Conservation (phyloP, 2,888 invertebrate species). For the Megastigmus dorsalis region DNA sequence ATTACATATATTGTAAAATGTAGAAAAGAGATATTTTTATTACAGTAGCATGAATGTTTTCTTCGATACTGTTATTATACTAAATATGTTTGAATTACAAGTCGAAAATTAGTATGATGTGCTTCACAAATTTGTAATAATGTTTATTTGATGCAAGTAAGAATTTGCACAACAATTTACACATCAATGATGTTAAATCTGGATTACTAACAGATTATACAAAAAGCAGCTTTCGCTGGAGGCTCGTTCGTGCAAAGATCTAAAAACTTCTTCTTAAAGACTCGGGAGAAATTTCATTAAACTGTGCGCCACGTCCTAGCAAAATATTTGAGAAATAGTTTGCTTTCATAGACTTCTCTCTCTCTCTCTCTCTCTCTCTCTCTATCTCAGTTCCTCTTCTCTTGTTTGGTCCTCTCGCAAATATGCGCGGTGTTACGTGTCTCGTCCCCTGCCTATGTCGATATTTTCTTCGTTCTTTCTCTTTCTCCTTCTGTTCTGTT, state of each 20-base stretch:
- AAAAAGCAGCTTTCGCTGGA: background rate
- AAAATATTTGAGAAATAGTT: conserved; percentile 40
- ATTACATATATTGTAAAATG: too few species aligned
- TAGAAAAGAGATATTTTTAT: too few species aligned
- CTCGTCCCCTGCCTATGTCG: too few species aligned
- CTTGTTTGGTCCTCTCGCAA: background rate
- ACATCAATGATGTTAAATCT: too few species aligned
- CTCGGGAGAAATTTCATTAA: conserved; percentile 37
- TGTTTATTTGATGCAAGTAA: too few species aligned
- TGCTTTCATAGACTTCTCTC: conserved; percentile 23
- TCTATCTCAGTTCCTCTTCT: background rate
- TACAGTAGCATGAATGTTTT: too few species aligned
- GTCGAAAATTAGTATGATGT: too few species aligned
- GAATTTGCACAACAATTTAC: too few species aligned
- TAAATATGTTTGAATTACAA: too few species aligned
- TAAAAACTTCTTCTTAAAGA: conserved; percentile 8
- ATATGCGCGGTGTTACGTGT: conserved; percentile 6
- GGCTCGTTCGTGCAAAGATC: background rate
- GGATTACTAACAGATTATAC: too few species aligned
- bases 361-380: background rate
- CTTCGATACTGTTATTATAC: too few species aligned
- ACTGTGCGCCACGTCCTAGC: background rate
- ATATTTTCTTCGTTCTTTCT: background rate
- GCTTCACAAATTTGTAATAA: too few species aligned
- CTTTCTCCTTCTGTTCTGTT: background rate